Evolutionary conservation across 2,888 invertebrate species (phyloP).

Genomic region (Agrochola litura): DNA sequence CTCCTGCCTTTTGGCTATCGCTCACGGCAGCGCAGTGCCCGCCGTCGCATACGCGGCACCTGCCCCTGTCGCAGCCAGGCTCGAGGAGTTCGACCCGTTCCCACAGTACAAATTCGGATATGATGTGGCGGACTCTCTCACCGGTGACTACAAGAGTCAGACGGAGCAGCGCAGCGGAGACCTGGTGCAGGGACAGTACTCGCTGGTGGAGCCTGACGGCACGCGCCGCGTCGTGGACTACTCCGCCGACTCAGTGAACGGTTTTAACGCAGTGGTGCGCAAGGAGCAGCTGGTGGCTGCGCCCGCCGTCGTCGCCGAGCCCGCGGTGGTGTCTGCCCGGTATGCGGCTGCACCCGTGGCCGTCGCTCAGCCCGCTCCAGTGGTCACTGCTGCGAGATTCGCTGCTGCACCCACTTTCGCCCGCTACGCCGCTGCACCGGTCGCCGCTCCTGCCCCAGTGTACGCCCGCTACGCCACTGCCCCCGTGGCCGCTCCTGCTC

Average conservation of each 20-base stretch:
- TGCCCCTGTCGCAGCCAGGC: constrained; percentile 66
- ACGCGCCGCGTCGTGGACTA: constrained; percentile 84
- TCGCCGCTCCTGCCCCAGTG: constrained; percentile 26
- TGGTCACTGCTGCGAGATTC: constrained; percentile 70
- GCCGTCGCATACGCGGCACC: constrained; percentile 75
- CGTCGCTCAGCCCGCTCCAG: constrained; percentile 54
- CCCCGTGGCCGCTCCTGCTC: constrained; percentile 44
- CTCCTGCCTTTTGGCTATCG: constrained; percentile 83
- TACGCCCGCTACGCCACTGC: constrained; percentile 33
- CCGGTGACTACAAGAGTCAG: constrained; percentile 85
- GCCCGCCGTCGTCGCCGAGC: constrained; percentile 67
- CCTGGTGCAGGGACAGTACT: constrained; percentile 86
- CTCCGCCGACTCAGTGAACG: constrained; percentile 81
- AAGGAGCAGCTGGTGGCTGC: constrained; percentile 74
- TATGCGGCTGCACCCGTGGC: constrained; percentile 60
- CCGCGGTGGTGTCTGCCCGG: constrained; percentile 66
- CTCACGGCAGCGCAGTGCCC: constrained; percentile 81
- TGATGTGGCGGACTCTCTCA: constrained; percentile 82
- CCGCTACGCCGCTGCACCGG: constrained; percentile 57
- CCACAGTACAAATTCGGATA: constrained; percentile 90
- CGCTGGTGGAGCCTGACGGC: constrained; percentile 82
- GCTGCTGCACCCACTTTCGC: constrained; percentile 68
- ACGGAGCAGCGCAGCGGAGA: constrained; percentile 88
- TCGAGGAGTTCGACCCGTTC: constrained; percentile 88
- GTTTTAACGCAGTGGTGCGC: constrained; percentile 84